These are phyloP conservation scores for Philypnodon macrostomus DNA, from an alignment of 2,797 vertebrate genomes.

Conservation along the genomic window DNA sequence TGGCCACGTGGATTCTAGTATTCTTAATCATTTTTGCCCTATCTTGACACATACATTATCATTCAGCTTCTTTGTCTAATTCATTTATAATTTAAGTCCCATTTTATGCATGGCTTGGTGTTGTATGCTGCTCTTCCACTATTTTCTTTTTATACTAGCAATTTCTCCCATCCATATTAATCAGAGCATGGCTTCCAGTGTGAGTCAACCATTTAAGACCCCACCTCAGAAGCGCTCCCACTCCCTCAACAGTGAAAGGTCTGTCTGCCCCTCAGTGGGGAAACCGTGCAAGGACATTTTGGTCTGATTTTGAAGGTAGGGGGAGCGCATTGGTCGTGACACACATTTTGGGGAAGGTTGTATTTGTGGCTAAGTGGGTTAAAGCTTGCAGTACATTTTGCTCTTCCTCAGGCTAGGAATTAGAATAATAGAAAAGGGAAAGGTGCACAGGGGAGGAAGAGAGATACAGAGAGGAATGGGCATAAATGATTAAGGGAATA, in stretches of 20 bases:
- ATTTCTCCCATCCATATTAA: conserved; percentile 9
- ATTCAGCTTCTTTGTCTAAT: conserved; percentile 12
- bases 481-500: conserved; percentile 16
- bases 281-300: conserved; percentile 69
- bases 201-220: conserved; percentile 28
- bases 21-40: neutral
- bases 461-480: conserved; percentile 3
- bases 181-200: conserved; percentile 15
- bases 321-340: conserved; percentile 50
- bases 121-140: neutral
- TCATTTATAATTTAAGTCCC: conserved; percentile 7
- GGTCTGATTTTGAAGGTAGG: conserved; percentile 62
- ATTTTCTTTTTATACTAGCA: neutral
- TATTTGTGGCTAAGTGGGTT: conserved; percentile 62
- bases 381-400: conserved; percentile 35
- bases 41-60: neutral
- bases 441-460: neutral
- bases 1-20: neutral
- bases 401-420: conserved; percentile 30
- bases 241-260: conserved; percentile 27
- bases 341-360: conserved; percentile 70
- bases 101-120: conserved; percentile 8
- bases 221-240: conserved; percentile 31
- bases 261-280: conserved; percentile 75
- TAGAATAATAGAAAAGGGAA: conserved; percentile 21